These are phyloP conservation scores for Ophion slaviceki DNA, from an alignment of 2,888 invertebrate genomes.

Conservation along the genomic window DNA sequence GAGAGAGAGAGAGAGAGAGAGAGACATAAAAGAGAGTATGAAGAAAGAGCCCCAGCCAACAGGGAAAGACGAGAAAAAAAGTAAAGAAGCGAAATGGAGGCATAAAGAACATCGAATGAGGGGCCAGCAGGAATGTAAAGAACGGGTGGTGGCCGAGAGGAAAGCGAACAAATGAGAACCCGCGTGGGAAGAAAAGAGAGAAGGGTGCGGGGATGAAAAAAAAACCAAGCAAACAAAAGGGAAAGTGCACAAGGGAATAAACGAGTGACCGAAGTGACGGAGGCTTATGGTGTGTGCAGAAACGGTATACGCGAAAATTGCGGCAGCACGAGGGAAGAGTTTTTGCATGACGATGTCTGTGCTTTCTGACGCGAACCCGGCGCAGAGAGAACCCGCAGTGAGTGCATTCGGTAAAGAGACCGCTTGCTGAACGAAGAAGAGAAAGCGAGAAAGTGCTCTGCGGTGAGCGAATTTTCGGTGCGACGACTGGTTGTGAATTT, in stretches of 20 bases:
- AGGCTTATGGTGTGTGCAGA: conserved; percentile 61
- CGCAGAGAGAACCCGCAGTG: conserved; percentile 22
- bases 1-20: background rate
- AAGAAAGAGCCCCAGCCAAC: conserved; percentile 37
- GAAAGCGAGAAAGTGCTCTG: conserved; percentile 56
- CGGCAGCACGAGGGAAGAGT: conserved; percentile 34
- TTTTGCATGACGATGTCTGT: conserved; percentile 45
- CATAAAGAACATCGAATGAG: conserved; percentile 49
- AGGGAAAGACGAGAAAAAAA: conserved; percentile 21
- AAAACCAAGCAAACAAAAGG: conserved; percentile 44
- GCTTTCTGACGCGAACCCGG: conserved; percentile 30
- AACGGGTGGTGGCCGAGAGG: conserved; percentile 40
- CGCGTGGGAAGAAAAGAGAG: conserved; percentile 27
- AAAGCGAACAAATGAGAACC: conserved; percentile 52
- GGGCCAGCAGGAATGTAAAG: conserved; percentile 31
- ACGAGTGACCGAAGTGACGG: conserved; percentile 68
- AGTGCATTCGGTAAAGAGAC: conserved; percentile 50
- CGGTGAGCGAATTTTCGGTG: conserved; percentile 55
- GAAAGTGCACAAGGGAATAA: conserved; percentile 62
- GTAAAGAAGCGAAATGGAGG: conserved; percentile 44
- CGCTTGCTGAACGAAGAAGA: conserved; percentile 39
- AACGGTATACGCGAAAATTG: conserved; percentile 45
- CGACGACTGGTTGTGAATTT: conserved; percentile 41
- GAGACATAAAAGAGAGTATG: conserved; percentile 1
- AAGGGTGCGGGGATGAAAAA: conserved; percentile 33